Evolutionary conservation across 2,888 invertebrate species (phyloP).

Genomic region (Ellobium chinense): DNA sequence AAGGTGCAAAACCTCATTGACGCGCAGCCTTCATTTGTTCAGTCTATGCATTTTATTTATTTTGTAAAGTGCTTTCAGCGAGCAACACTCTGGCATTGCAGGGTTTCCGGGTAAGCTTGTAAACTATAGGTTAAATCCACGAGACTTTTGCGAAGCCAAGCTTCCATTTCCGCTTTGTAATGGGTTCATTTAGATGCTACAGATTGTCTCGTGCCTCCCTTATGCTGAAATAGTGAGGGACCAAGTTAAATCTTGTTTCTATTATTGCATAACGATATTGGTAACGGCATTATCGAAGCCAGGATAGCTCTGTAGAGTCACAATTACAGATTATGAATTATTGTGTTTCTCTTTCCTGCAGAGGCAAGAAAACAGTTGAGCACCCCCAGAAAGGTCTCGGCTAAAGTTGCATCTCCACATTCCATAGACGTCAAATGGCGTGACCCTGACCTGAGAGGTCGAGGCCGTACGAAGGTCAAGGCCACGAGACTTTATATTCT

Average conservation of each 20-base stretch:
- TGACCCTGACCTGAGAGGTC: slow-evolving; percentile 33
- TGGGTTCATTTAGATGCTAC: slow-evolving; percentile 11
- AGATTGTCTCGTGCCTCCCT: neutral
- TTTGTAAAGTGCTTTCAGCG: no score
- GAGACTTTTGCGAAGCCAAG: neutral
- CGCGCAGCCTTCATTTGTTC: neutral
- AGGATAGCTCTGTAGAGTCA: no score
- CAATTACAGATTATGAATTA: no score
- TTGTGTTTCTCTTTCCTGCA: slow-evolving; percentile 1
- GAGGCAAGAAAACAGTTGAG: slow-evolving; percentile 25
- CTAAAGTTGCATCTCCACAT: slow-evolving; percentile 44
- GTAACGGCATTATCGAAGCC: no score
- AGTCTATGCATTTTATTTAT: no score
- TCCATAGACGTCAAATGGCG: slow-evolving; percentile 48
- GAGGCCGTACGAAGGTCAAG: slow-evolving; percentile 5
- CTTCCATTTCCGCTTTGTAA: slow-evolving; percentile 13
- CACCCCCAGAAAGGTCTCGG: slow-evolving; percentile 42
- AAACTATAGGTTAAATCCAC: no score
- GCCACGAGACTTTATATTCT: slow-evolving; percentile 37
- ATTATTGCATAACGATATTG: no score
- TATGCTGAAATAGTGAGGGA: neutral
- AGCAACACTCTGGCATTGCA: no score
- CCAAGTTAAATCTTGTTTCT: no score
- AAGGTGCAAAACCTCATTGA: no score
- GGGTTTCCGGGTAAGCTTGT: no score